Percentiles rank a stretch among this genome's conserved stretches.
phyloP scores from a whole-genome alignment of 2,888 invertebrate species.

The Orthonevra nobilis region DNA sequence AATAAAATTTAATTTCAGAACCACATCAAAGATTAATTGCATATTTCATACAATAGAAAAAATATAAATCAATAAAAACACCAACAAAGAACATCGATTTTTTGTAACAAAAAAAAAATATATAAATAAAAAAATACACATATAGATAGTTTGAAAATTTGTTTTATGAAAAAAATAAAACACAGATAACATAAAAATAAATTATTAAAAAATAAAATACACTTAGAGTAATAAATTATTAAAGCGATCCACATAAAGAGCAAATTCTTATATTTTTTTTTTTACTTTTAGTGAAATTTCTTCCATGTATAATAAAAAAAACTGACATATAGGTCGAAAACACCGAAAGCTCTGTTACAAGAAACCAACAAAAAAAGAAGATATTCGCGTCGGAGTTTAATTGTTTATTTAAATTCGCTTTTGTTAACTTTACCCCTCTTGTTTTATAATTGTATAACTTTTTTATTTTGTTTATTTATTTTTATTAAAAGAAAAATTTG shows the following conservation, averaged over 20 bases:
- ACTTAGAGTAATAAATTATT: conserved; percentile 59
- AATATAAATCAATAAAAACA: conserved; percentile 50
- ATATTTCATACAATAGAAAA: conserved; percentile 55
- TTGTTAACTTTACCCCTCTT: conserved; percentile 69
- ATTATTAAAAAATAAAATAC: conserved; percentile 57
- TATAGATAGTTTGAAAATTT: conserved; percentile 61
- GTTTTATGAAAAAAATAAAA: conserved; percentile 36
- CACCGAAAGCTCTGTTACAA: conserved; percentile 61
- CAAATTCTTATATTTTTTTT: conserved; percentile 39
- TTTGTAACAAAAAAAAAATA: conserved; percentile 37
- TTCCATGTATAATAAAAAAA: conserved; percentile 44
- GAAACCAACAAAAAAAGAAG: conserved; percentile 45
- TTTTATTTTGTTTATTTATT: conserved; percentile 17
- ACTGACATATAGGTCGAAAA: conserved; percentile 49
- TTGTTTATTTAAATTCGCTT: conserved; percentile 33
- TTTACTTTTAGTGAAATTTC: conserved; percentile 12
- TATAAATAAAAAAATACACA: conserved; percentile 49
- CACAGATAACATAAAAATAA: conserved; percentile 49
- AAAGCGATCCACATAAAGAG: conserved; percentile 69
- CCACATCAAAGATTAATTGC: conserved; percentile 57
- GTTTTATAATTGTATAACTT: conserved; percentile 53
- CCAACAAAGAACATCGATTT: conserved; percentile 64
- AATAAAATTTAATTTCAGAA: conserved; percentile 36
- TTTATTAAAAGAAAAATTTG: conserved; percentile 25
- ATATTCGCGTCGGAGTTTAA: conserved; percentile 41